Conservation (phyloP, 1,140 invertebrate species). For the Apis dorsata region DNA sequence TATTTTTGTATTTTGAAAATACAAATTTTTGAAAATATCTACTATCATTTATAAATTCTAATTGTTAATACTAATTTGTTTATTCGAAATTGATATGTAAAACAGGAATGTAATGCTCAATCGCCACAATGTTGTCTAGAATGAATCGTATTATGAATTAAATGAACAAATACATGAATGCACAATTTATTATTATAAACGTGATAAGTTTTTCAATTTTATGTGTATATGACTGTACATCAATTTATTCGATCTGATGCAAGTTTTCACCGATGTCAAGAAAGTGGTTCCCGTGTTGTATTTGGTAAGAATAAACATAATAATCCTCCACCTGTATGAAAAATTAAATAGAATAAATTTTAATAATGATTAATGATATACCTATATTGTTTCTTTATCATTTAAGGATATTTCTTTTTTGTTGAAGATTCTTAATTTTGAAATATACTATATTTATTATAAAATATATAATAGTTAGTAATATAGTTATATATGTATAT, state of each 20-base stretch:
- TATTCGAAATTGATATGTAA: conserved; percentile 36
- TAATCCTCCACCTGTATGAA: conserved; percentile 85
- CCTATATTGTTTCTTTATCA: no score
- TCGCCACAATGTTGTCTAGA: not conserved
- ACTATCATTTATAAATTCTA: not conserved
- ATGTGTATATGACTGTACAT: conserved; percentile 42
- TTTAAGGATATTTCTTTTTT: no score
- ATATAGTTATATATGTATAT: no score
- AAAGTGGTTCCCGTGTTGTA: conserved; percentile 90
- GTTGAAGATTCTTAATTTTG: not conserved
- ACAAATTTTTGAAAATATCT: not conserved
- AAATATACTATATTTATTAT: not conserved
- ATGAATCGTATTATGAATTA: conserved; percentile 15
- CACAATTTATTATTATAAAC: not conserved
- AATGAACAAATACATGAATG: conserved; percentile 13
- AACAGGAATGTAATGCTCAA: conserved; percentile 35
- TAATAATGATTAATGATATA: no score
- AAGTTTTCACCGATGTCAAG: conserved; percentile 80
- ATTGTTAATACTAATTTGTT: conserved; percentile 27
- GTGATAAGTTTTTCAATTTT: conserved; percentile 12
- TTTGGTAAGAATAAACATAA: conserved; percentile 92
- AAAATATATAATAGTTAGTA: no score
- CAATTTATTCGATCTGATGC: conserved; percentile 13
- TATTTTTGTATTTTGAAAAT: not conserved
- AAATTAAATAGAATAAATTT: not conserved